phyloP scores from a whole-genome alignment of 2,113 vertebrate genomes.

The Lutjanus erythropterus region DNA sequence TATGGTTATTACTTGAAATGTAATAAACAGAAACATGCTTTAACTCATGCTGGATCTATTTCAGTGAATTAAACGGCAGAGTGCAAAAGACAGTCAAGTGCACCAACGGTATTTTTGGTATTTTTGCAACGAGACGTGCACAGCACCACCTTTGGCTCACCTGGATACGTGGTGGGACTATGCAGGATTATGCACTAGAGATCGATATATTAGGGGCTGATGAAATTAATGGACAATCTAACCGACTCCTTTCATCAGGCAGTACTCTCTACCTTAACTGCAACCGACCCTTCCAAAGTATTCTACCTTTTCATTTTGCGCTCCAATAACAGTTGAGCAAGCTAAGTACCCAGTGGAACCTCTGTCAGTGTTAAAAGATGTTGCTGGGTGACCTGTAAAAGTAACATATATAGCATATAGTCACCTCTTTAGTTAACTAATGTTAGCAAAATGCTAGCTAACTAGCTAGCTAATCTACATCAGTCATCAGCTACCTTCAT shows the following conservation, averaged over 20 bases:
- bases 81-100: not conserved
- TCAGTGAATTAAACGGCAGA: fast-evolving
- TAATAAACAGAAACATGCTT: not conserved
- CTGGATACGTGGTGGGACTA: not conserved
- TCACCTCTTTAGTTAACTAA: no score
- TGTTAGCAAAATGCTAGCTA: no score
- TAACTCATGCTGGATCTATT: fast-evolving
- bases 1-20: fast-evolving
- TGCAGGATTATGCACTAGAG: not conserved
- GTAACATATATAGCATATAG: no score
- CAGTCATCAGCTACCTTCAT: no score
- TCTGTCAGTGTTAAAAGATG: no score
- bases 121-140: not conserved
- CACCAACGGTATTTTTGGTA: not conserved
- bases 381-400: no score
- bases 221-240: not conserved
- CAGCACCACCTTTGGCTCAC: not conserved
- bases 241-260: not conserved
- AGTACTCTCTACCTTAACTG: not conserved
- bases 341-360: no score
- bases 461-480: no score
- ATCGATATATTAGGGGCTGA: no score
- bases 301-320: no score
- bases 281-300: no score
- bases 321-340: no score